These are phyloP conservation scores for Dynastes tityus DNA, from an alignment of 2,888 invertebrate species.

Conservation along the genomic window DNA sequence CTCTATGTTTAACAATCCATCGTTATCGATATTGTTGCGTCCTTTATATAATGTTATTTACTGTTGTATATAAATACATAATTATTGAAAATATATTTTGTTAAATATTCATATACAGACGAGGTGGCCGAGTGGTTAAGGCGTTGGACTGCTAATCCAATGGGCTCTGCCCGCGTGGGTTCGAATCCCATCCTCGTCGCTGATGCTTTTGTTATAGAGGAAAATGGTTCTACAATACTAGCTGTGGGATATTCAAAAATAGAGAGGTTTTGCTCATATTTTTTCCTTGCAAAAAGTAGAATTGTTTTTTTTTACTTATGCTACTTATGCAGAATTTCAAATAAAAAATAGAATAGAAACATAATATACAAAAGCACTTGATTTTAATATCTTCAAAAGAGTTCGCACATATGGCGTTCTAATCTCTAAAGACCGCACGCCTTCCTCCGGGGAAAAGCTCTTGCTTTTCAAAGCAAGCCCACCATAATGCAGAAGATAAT, in stretches of 20 bases:
- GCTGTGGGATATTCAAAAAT: too few relatives aligned
- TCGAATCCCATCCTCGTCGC: constrained; percentile 75
- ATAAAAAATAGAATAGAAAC: not conserved
- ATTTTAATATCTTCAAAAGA: not conserved
- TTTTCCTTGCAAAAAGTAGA: too few relatives aligned
- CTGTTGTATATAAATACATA: too few relatives aligned
- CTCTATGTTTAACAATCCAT: too few relatives aligned
- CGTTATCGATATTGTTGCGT: too few relatives aligned
- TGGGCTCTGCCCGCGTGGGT: constrained; percentile 79
- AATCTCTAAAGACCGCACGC: constrained; percentile 24
- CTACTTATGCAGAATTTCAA: not conserved
- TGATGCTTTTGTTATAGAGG: too few relatives aligned
- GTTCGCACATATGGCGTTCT: constrained; percentile 7
- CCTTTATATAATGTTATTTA: too few relatives aligned
- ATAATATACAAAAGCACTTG: not conserved
- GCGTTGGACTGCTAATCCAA: constrained; percentile 79
- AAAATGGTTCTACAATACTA: too few relatives aligned
- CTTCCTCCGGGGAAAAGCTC: constrained; percentile 5
- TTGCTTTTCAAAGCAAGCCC: constrained; percentile 38
- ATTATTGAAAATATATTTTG: too few relatives aligned
- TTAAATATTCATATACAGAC: constrained; percentile 49
- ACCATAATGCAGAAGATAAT: constrained; percentile 51
- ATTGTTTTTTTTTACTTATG: too few relatives aligned
- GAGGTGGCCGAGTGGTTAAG: constrained; percentile 79
- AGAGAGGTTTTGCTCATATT: too few relatives aligned